Percentiles rank a stretch among this genome's conserved stretches.
Conservation (phyloP, 2,113 vertebrate species). For the Campylomormyrus numenius region DNA sequence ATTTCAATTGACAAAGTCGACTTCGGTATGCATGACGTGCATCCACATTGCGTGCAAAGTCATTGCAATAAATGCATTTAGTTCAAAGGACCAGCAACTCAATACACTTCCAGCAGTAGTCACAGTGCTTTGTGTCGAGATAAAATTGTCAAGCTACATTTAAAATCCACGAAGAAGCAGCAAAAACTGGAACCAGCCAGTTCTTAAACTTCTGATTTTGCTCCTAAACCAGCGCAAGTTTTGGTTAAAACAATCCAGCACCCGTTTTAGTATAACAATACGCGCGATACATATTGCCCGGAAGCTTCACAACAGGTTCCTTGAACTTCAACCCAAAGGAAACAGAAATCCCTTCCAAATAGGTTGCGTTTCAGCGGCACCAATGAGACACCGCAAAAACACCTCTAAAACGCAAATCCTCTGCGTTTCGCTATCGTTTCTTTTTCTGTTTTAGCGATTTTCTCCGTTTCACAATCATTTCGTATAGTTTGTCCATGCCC, state of each 20-base stretch:
- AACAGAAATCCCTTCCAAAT: background rate
- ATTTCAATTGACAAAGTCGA: conserved; percentile 21
- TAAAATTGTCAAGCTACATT: conserved; percentile 34
- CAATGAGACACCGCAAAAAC: conserved; percentile 24
- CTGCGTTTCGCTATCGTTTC: conserved; percentile 69
- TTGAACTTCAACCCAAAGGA: conserved; percentile 27
- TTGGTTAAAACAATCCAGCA: conserved; percentile 32
- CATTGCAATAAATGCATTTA: conserved; percentile 25
- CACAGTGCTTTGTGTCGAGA: conserved; percentile 36
- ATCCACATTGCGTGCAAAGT: conserved; percentile 43
- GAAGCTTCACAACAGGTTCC: conserved; percentile 11
- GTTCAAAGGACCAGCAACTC: conserved; percentile 19
- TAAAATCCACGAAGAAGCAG: conserved; percentile 36
- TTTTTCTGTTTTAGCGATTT: conserved; percentile 91
- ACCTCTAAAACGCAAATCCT: background rate
- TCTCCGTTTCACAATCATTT: conserved; percentile 91
- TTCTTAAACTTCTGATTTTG: conserved; percentile 22
- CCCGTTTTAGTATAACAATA: conserved; percentile 6
- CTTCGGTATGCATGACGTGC: conserved; percentile 21
- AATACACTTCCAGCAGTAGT: conserved; percentile 26
- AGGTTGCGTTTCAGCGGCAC: background rate
- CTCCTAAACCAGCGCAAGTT: conserved; percentile 20
- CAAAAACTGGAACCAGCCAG: conserved; percentile 49
- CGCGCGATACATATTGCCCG: conserved; percentile 20
- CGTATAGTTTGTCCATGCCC: conserved; percentile 95